Evolutionary conservation across 1,140 invertebrate species (phyloP).

Genomic region (Eubasilissa regina): DNA sequence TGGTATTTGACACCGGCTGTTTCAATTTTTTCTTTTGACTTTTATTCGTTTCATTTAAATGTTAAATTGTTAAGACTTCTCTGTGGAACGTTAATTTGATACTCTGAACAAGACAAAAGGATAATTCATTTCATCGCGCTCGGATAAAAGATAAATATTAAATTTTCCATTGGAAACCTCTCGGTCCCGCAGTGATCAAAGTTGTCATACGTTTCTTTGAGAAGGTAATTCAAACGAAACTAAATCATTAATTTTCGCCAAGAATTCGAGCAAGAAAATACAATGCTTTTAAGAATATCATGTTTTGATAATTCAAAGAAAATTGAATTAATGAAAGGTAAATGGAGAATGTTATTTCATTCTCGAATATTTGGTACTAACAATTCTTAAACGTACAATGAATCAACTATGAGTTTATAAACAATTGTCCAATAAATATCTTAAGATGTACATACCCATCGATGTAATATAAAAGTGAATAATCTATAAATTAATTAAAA

Average conservation of each 20-base stretch:
- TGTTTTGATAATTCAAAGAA: constrained; percentile 7
- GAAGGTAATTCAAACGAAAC: constrained; percentile 15
- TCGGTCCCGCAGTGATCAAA: background rate
- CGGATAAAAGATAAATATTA: constrained; percentile 5
- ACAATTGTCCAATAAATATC: too few species aligned
- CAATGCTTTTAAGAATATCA: constrained; percentile 18
- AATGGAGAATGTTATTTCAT: too few species aligned
- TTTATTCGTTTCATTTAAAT: background rate
- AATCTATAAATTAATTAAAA: too few species aligned
- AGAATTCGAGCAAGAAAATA: constrained; percentile 20
- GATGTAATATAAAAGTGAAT: too few species aligned
- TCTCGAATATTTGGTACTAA: too few species aligned
- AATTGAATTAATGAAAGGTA: background rate
- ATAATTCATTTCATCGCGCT: background rate
- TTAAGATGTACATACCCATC: too few species aligned
- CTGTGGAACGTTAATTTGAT: background rate
- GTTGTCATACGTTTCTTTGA: constrained; percentile 8
- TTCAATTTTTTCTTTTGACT: background rate
- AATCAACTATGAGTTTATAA: too few species aligned
- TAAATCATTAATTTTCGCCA: constrained; percentile 30
- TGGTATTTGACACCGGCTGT: too few species aligned
- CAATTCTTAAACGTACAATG: too few species aligned
- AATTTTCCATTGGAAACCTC: constrained; percentile 14
- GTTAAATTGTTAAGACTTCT: background rate
- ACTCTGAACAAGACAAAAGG: constrained; percentile 4